Base-by-base conservation (phyloP, 2,888 invertebrate species). In the Stenoptilia bipunctidactyla region DNA sequence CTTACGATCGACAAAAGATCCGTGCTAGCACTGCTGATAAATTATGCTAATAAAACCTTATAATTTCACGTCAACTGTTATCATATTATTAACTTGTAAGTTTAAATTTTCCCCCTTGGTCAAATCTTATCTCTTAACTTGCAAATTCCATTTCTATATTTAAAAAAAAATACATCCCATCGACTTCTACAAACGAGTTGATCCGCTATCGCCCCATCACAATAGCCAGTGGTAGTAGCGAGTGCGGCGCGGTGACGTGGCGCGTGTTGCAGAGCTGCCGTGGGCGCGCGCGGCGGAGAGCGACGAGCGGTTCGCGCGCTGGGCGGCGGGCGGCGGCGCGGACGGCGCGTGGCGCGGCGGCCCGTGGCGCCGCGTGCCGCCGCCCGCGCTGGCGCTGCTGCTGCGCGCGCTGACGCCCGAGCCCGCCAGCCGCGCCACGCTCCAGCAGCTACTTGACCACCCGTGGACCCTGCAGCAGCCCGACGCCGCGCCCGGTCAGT, bases 361-460 rank as follows among this genome's bases (percentile, higher is more conserved):
- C 6, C 94, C 93, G 0, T 96, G 96, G 96, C 88, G 86, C 48
- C 94, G 94, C 72, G 76, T 96, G 52, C 90, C 92, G 55, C 90
- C 89, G 37, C 73, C 89, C 45, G 91, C 92, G 13, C 83, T 93
- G 45, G 90, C 91, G 45, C 82, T 97, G 54, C 83, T 95, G 41
- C 88, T 90, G 46, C 90, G 90, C 58, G 89, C 96, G 45, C 83
- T 98, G 52, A 80, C 82, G 36, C 89, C 91, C 15, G 84, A 85
- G 47, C 89, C 94, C 0, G 80, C 79, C 13, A 83, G 85, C 40
- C 86, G 97, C 53, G 86, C 89, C 41, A 80, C 87, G 0, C 84
- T 96, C 14, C 71, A 82, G 13, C 87, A 90, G 56, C 90, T 96
- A 45, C 85, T 88, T 54, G 79, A 85, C 42, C 93, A 95, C 76